These are phyloP conservation scores for Atlantisia rogersi DNA, from an alignment of 2,113 vertebrate species.

Conservation along the genomic window DNA sequence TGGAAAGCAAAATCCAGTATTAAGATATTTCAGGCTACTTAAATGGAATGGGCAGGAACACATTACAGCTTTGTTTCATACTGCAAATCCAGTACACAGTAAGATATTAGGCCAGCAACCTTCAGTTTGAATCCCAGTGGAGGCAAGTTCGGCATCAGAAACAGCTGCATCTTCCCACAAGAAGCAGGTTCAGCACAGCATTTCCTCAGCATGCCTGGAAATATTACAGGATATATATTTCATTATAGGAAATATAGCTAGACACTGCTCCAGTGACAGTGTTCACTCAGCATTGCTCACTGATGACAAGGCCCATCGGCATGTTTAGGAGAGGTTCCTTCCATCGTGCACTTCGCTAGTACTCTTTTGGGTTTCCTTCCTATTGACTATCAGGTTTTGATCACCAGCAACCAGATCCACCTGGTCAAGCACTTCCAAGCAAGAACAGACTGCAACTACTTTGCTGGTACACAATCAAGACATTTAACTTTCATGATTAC, in stretches of 20 bases:
- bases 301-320: background rate
- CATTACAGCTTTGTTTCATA: background rate
- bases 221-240: background rate
- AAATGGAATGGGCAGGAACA: background rate
- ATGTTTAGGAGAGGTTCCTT: background rate
- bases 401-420: background rate
- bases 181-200: background rate
- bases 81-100: background rate
- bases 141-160: background rate
- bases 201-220: background rate
- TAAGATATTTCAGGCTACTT: background rate
- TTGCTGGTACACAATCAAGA: background rate
- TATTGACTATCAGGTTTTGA: background rate
- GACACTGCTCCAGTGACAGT: background rate
- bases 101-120: background rate
- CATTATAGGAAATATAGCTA: background rate
- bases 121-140: fast-evolving
- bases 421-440: background rate
- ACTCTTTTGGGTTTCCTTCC: background rate
- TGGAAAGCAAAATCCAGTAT: background rate
- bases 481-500: background rate
- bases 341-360: background rate
- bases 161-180: background rate
- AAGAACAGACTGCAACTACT: background rate
- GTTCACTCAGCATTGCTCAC: background rate